Base-by-base conservation (phyloP, 2,888 invertebrate genomes). In the Cheilosia variabilis region DNA sequence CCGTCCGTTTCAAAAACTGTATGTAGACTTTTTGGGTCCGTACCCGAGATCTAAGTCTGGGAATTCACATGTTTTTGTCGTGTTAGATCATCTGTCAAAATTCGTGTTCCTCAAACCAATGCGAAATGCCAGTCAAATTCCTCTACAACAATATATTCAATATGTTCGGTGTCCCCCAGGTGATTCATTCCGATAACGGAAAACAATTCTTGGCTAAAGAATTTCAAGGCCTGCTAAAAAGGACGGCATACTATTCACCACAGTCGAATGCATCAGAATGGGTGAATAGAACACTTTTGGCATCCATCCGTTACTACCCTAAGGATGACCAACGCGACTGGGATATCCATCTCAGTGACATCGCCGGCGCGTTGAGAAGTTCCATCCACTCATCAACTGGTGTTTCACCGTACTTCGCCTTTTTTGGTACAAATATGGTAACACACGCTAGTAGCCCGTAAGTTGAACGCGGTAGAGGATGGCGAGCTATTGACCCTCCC, bases 41-140 rank as follows among this genome's bases (percentile, higher is more conserved):
- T 68, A 68, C 2, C 57, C 68, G 0, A 57, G 57, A 47, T 58
- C 58, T 13, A 19, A 50, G 47, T 10, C 9, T 19, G 19, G 47
- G 0, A 50, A 50, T 50, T 2, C 43, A n/a, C 6, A 50, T 50
- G 53, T 53, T 15, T 53, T 27, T 27, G 15, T 27, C 2, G 24
- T 22, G 2, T 7, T 50, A 2, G 50, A 50, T 17, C 50, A 17
- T 3, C n/a, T 50, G 1, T 9, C 50, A 6, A 50, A 5, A 50
- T 17, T 50, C 19, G n/a, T 17, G n/a, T 17, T 17, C 6, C 50
- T 45, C 1, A 17, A 45, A 50, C 22, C 50, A 7, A 2, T 19
- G 2, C 15, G 50, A 10, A 19, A 3, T 22, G 50, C 50, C 3
- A 50, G 34, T 37, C 3, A 37, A 37, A 37, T 37, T 13, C 34